Conservation (phyloP, 2,113 vertebrate genomes). For the Poeciliopsis turrubarensis region DNA sequence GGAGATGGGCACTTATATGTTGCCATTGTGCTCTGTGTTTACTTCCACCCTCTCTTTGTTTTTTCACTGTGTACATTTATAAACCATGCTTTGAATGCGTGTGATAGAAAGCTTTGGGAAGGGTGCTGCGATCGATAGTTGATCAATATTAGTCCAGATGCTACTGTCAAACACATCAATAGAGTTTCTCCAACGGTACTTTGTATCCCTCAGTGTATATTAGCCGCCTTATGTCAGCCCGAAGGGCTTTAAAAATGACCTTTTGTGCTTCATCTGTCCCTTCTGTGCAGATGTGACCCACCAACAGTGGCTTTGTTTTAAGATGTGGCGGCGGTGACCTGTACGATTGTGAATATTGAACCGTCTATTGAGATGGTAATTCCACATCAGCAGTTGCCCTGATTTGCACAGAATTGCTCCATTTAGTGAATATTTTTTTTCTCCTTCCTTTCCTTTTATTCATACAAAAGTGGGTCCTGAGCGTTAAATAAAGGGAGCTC, state of each 20-base stretch:
- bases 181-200: conserved; percentile 58
- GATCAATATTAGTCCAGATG: conserved; percentile 78
- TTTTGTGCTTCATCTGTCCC: conserved; percentile 28
- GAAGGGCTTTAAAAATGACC: conserved; percentile 49
- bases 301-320: conserved; percentile 37
- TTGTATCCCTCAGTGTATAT: conserved; percentile 59
- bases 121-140: conserved; percentile 65
- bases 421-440: too few relatives aligned
- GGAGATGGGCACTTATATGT: conserved; percentile 34
- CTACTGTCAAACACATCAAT: conserved; percentile 78
- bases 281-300: conserved; percentile 50
- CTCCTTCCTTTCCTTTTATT: conserved; percentile 18
- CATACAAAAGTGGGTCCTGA: conserved; percentile 5
- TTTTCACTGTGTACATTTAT: conserved; percentile 47
- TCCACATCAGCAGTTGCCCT: conserved; percentile 55
- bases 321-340: conserved; percentile 35
- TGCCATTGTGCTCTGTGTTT: conserved; percentile 39
- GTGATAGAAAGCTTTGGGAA: conserved; percentile 35
- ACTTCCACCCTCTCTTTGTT: conserved; percentile 18
- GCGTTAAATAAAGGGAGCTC: too few relatives aligned
- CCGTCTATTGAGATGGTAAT: conserved; percentile 61
- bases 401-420: conserved; percentile 37
- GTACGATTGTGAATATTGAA: conserved; percentile 60
- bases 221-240: conserved; percentile 65
- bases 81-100: conserved; percentile 41